A percentile compares a stretch with the other conserved stretches of the same genome.
phyloP scores from a whole-genome alignment of 2,113 vertebrate species.

The Capreolus pygargus region DNA sequence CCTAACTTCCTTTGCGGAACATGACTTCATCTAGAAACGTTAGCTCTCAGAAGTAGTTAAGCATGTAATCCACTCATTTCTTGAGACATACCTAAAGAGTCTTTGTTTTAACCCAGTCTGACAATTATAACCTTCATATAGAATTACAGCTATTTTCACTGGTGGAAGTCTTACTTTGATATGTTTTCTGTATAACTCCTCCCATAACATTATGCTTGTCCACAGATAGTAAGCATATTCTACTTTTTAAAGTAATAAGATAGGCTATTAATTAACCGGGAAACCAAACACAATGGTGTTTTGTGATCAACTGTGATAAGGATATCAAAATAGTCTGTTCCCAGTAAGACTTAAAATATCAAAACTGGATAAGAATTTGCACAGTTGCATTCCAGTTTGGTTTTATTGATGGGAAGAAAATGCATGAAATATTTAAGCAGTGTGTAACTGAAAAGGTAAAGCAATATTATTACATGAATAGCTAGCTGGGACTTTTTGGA shows the following conservation, averaged over 20 bases:
- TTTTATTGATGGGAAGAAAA: not conserved
- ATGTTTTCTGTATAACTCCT: not conserved
- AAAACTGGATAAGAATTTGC: not conserved
- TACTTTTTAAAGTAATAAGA: constrained; percentile 13
- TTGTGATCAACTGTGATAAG: not conserved
- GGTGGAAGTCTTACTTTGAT: not conserved
- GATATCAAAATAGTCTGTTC: not conserved
- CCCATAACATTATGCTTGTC: not conserved
- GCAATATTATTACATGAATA: not conserved
- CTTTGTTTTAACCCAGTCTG: constrained; percentile 14
- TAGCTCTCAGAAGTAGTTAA: constrained; percentile 55
- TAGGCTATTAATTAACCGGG: not conserved
- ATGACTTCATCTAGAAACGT: constrained; percentile 42
- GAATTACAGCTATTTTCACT: constrained; percentile 16
- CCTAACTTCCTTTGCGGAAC: not conserved
- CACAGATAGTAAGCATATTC: not conserved
- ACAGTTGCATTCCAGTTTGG: not conserved
- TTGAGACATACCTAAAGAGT: constrained; percentile 44
- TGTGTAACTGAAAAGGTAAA: not conserved
- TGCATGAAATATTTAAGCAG: not conserved
- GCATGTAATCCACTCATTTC: constrained; percentile 49
- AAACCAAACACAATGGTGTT: not conserved
- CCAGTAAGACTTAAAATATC: not conserved
- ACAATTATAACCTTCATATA: constrained; percentile 40
- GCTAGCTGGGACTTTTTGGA: not conserved